Base-by-base conservation (phyloP, 2,888 invertebrate species). In the Phalera bucephala region DNA sequence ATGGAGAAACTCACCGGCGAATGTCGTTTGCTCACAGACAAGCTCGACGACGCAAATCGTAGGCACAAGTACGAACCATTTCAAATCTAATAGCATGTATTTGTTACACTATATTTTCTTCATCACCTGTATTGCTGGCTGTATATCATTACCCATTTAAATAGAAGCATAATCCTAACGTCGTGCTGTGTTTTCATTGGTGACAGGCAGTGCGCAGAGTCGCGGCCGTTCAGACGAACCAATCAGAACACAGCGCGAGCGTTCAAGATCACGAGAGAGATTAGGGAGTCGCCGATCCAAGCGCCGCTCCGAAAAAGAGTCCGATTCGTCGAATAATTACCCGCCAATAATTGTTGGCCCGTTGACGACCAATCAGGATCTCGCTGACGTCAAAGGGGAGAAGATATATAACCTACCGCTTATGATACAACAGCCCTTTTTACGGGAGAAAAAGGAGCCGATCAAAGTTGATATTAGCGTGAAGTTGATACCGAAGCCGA, bases 1-100 rank as follows among this genome's bases (percentile, higher is more conserved):
- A 95, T 96, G 94, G 95, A 95, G 92, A 96, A 95, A 93, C 93
- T 96, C 90, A 95, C 95, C 80, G 92, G 92, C 80, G 96, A 96
- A 92, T 96, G 96, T 92, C 96, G 95, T 91, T 92, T 92, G 89
- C 93, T 96, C 89, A 96, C 96, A 80, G 92, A 94, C 91, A 96
- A 95, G 92, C 93, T 96, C 92, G 96, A 96, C 92, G 95, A 95
- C 88, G 93, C 95, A 83, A 94, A 93, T 87, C 91, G 93, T 90
- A 94, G 94, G 91, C 95, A 96, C 94, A 96, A 96, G 96, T 96
- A 95, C 93, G 93, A 75, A 74, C 49, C 63, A 71, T 80, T 72
- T 75, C 52, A 75, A 75, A 59, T 72, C 65, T 71, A 72, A 73
- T 63, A 70, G 84, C 85, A 85, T 86, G 85, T 29, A 11, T 34